Percentiles rank a stretch among this genome's conserved stretches.
Conservation (phyloP, 2,888 invertebrate species). For the Tanytarsus gracilentus region DNA sequence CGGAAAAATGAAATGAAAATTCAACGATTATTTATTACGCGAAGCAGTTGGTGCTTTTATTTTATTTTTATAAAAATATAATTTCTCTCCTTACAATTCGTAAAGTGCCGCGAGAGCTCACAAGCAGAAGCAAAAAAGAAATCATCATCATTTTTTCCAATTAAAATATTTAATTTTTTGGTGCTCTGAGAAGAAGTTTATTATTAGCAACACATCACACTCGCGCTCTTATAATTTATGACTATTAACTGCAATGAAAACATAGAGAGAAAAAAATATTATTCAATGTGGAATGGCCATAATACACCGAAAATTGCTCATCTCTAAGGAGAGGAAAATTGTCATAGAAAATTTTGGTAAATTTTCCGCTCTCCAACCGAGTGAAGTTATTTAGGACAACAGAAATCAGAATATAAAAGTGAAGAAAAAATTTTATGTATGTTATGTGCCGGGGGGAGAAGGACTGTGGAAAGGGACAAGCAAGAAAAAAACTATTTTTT, state of each 20-base stretch:
- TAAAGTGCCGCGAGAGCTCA: neutral
- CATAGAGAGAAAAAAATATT: neutral
- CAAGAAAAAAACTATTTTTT: no score
- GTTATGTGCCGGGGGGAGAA: no score
- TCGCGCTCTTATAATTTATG: conserved; percentile 1
- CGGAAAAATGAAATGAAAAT: conserved; percentile 8
- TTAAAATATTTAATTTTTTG: conserved; percentile 28
- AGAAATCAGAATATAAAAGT: no score
- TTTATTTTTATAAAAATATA: conserved; percentile 16
- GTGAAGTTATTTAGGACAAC: no score
- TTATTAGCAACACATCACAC: conserved; percentile 21
- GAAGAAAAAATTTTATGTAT: no score
- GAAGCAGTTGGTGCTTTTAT: conserved; percentile 26
- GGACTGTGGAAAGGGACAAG: no score
- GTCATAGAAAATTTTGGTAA: no score
- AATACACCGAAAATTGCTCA: no score
- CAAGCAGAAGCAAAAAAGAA: conserved; percentile 3
- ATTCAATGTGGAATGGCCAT: no score
- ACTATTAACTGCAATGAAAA: neutral
- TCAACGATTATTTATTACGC: conserved; percentile 23
- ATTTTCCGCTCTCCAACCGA: no score
- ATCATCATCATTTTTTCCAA: conserved; percentile 19
- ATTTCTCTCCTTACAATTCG: neutral
- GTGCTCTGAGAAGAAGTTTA: conserved; percentile 4
- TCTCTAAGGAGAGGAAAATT: no score